phyloP scores from a whole-genome alignment of 1,140 invertebrate genomes.

The Drosophila tristis region DNA sequence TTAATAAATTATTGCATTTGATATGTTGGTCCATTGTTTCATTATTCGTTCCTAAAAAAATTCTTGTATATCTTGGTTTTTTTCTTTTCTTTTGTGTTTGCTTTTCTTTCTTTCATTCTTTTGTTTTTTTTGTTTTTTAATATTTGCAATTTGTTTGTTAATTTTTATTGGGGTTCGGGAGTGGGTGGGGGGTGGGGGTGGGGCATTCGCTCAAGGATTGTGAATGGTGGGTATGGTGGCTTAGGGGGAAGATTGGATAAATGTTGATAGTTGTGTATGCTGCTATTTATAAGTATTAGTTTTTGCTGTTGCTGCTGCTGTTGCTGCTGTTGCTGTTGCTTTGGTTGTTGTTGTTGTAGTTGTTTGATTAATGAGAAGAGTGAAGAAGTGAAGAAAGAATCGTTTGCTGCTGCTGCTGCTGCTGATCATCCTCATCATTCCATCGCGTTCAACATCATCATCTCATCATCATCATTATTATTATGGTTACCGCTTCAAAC shows the following conservation, averaged over 20 bases:
- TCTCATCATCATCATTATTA: too few relatives aligned
- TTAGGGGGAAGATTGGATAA: constrained; percentile 1
- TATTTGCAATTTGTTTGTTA: constrained; percentile 31
- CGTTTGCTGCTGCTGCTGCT: constrained; percentile 26
- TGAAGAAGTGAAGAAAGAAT: constrained; percentile 40
- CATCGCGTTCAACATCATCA: too few relatives aligned
- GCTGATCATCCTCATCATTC: too few relatives aligned
- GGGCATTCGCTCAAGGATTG: neutral
- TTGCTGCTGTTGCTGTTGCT: constrained; percentile 6
- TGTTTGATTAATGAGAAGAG: constrained; percentile 42
- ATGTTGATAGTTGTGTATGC: constrained; percentile 42
- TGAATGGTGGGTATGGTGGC: neutral
- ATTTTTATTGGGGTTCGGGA: neutral
- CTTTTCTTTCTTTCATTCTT: constrained; percentile 7
- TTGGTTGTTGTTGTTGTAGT: constrained; percentile 14
- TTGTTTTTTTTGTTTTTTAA: constrained; percentile 7
- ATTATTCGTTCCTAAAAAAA: constrained; percentile 82
- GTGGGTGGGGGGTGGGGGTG: neutral
- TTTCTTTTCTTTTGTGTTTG: constrained; percentile 23
- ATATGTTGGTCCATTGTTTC: constrained; percentile 84
- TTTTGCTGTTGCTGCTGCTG: constrained; percentile 10
- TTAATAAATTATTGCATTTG: constrained; percentile 82
- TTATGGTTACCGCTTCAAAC: too few relatives aligned
- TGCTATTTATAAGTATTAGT: constrained; percentile 40
- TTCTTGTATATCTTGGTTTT: constrained; percentile 67